A percentile compares a stretch with the other conserved stretches of the same genome.
phyloP scores from a whole-genome alignment of 2,797 vertebrate genomes.

The Botia kubotai region DNA sequence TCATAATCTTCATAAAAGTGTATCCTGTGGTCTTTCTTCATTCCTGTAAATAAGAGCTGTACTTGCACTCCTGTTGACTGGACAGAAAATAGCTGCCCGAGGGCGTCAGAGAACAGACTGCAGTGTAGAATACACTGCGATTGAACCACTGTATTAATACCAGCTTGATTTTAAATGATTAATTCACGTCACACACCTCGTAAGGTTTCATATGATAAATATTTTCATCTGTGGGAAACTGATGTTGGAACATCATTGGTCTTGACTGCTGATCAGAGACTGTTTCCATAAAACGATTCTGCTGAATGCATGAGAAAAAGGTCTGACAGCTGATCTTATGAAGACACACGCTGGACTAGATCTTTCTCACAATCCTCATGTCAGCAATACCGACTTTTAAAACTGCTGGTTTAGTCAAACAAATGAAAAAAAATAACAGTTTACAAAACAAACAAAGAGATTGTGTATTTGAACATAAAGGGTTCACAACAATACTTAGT shows the following conservation, averaged over 20 bases:
- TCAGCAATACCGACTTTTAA: slow-evolving; percentile 24
- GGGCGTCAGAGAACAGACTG: not conserved
- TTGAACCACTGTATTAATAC: not conserved
- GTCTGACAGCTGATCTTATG: not conserved
- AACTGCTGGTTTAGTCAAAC: slow-evolving; percentile 13
- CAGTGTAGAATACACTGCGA: not conserved
- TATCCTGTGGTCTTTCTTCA: not conserved
- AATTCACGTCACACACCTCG: not conserved
- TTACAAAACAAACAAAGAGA: not conserved
- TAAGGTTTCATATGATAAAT: not conserved
- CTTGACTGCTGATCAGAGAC: not conserved
- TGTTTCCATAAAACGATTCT: not conserved
- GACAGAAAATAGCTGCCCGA: not conserved
- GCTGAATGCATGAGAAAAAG: slow-evolving; percentile 12
- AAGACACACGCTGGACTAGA: slow-evolving; percentile 4
- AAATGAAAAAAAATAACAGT: not conserved
- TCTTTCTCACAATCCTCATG: not conserved
- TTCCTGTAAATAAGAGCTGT: not conserved
- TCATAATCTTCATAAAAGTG: not conserved
- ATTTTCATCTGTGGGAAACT: not conserved
- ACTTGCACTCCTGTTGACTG: not conserved
- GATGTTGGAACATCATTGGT: not conserved
- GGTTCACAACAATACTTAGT: not conserved
- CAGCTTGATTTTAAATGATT: not conserved
- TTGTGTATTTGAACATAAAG: not conserved